Conservation (phyloP, 2,888 invertebrate species). For the Charanyca ferruginea region DNA sequence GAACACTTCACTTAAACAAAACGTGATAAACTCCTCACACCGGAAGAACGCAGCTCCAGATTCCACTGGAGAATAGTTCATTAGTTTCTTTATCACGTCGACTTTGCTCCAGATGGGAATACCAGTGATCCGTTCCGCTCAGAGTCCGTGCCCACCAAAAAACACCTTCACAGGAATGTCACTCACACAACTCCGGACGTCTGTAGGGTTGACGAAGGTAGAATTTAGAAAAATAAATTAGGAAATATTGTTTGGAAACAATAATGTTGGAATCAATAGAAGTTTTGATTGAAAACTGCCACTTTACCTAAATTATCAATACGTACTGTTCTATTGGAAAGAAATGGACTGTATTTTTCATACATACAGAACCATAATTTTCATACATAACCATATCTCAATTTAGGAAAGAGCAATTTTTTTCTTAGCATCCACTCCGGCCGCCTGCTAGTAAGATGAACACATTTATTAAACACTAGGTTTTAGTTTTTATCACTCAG, state of each 20-base stretch:
- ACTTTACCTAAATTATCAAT: no score
- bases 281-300: no score
- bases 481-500: no score
- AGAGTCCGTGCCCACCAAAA: slow-evolving; percentile 77
- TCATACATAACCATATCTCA: no score
- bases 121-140: slow-evolving; percentile 83
- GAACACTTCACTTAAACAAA: slow-evolving; percentile 20
- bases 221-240: background rate
- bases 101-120: slow-evolving; percentile 68
- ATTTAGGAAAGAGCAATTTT: no score
- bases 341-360: no score
- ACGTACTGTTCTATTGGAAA: no score
- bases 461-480: no score
- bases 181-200: slow-evolving; percentile 76
- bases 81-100: slow-evolving; percentile 75
- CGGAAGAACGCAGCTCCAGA: slow-evolving; percentile 68
- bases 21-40: slow-evolving; percentile 46
- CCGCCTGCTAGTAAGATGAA: no score
- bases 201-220: slow-evolving; percentile 41
- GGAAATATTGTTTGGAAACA: background rate
- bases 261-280: no score
- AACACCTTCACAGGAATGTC: slow-evolving; percentile 83
- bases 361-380: no score
- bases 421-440: no score
- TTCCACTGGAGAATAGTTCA: slow-evolving; percentile 71